A percentile compares a stretch with the other conserved stretches of the same genome.
Conservation (phyloP, 2,888 invertebrate species). For the Nyleta sp. region DNA sequence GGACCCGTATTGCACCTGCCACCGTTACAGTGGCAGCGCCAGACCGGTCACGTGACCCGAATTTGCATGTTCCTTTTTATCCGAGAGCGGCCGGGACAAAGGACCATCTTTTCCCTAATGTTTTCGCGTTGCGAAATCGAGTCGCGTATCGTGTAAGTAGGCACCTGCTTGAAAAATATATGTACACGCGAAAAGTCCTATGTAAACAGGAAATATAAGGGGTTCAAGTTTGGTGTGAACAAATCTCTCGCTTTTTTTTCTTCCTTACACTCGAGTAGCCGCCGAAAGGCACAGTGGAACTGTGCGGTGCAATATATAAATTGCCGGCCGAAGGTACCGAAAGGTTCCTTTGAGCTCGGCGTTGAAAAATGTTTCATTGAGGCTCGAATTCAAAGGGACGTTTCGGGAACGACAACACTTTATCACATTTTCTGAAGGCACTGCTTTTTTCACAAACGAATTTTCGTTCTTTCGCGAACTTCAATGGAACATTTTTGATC, state of each 20-base stretch:
- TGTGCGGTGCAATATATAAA: conserved; percentile 36
- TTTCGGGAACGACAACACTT: too few relatives aligned
- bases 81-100: conserved; percentile 53
- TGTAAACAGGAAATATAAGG: conserved; percentile 36
- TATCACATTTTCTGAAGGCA: too few relatives aligned
- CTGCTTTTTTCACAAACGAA: too few relatives aligned
- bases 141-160: conserved; percentile 37
- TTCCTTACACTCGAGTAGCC: conserved; percentile 5
- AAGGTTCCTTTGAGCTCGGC: conserved; percentile 20
- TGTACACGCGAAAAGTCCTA: conserved; percentile 49
- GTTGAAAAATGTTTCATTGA: conserved; percentile 52
- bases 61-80: conserved; percentile 73
- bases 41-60: conserved; percentile 69
- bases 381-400: conserved; percentile 26
- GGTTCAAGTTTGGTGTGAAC: conserved; percentile 25
- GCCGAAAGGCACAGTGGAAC: conserved; percentile 37
- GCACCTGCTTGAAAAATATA: conserved; percentile 57
- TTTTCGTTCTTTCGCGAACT: too few relatives aligned
- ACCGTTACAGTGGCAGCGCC: conserved; percentile 72
- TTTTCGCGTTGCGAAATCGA: conserved; percentile 40
- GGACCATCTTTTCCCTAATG: conserved; percentile 19
- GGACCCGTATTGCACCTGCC: conserved; percentile 76
- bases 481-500: too few relatives aligned
- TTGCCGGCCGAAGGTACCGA: conserved; percentile 26
- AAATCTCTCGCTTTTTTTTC: conserved; percentile 22